Percentiles rank a stretch among this genome's conserved stretches.
Conservation (phyloP, 53 echinoderm and acorn worm genomes). For the Pentamera pediparva region DNA sequence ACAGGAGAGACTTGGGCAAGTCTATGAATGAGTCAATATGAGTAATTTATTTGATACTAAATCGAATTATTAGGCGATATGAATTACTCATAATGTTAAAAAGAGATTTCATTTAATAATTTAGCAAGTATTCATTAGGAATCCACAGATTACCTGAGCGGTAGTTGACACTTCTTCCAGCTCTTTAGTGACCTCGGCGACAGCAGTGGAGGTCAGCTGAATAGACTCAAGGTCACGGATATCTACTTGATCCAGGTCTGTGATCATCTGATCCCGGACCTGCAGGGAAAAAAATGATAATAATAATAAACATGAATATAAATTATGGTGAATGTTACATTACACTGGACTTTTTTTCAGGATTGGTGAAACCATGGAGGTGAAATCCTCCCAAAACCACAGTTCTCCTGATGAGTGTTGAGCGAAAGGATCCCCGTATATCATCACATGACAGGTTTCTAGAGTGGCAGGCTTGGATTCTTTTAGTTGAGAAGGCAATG, state of each 20-base stretch:
- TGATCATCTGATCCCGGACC: conserved; percentile 71
- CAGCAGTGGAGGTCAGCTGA: conserved; percentile 73
- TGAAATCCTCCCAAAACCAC: background rate
- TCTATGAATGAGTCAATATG: background rate
- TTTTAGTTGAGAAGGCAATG: no score
- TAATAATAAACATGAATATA: no score
- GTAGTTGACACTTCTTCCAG: conserved; percentile 56
- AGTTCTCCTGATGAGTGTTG: no score
- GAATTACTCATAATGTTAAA: background rate
- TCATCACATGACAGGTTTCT: no score
- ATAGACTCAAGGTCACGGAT: conserved; percentile 73
- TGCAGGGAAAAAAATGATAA: no score
- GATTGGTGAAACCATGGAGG: background rate
- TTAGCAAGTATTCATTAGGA: background rate
- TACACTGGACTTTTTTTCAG: background rate
- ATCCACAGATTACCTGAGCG: conserved; percentile 58
- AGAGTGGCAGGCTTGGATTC: no score
- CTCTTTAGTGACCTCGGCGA: conserved; percentile 71
- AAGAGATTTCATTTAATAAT: background rate
- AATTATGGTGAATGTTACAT: background rate
- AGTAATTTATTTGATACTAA: background rate
- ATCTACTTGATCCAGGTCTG: conserved; percentile 55
- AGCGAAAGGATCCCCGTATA: no score
- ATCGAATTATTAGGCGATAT: background rate
- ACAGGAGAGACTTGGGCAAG: background rate